Conservation (phyloP, 1,140 invertebrate species). For the Eulimnadia texana region DNA sequence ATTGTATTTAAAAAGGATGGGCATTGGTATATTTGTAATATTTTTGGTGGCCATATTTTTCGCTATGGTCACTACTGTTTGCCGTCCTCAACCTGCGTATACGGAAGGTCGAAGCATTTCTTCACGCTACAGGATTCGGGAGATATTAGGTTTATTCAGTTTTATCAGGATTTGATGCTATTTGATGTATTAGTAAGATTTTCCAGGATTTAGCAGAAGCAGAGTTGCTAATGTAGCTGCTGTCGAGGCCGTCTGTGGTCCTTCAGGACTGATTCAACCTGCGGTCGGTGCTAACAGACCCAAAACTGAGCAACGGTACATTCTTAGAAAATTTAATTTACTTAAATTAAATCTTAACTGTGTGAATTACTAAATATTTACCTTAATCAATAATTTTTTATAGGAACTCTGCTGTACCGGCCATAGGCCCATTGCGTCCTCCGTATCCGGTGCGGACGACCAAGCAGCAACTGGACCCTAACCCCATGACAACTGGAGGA, state of each 20-base stretch:
- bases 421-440: not conserved
- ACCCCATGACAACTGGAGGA: not conserved
- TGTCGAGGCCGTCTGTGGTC: not conserved
- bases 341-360: not conserved
- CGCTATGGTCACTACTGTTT: not conserved
- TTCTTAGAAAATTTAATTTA: not conserved
- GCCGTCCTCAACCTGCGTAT: not conserved
- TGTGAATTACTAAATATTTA: not conserved
- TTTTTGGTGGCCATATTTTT: not conserved
- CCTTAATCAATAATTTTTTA: not conserved
- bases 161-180: not conserved
- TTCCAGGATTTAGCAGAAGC: not conserved
- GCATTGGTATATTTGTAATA: not conserved
- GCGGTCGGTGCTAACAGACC: not conserved
- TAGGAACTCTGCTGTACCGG: not conserved
- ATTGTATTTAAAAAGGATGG: not conserved
- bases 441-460: not conserved
- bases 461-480: not conserved
- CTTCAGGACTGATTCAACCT: not conserved
- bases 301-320: not conserved
- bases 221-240: not conserved
- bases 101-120: not conserved
- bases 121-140: not conserved
- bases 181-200: not conserved
- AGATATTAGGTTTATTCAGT: not conserved